Evolutionary conservation across 2,888 invertebrate species (phyloP).

Genomic region (Drosophila affinis): DNA sequence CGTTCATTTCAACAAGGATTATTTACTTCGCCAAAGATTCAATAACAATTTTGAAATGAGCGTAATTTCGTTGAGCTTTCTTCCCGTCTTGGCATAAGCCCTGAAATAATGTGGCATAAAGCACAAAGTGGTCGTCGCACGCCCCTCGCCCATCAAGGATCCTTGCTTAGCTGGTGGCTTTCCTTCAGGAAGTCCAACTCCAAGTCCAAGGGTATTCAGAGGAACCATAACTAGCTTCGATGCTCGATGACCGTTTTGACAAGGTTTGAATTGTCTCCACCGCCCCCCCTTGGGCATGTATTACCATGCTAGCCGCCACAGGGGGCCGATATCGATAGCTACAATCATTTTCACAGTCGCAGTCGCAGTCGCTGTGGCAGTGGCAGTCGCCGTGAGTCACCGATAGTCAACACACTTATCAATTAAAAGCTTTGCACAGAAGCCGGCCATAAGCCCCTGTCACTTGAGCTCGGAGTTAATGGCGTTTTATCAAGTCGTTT

Average conservation of each 20-base stretch:
- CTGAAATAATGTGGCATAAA: constrained; percentile 66
- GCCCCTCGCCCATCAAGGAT: neutral
- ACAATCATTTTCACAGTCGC: no score
- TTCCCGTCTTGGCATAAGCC: constrained; percentile 49
- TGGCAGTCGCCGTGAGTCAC: constrained; percentile 5
- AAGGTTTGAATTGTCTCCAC: neutral
- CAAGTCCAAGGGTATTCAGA: neutral
- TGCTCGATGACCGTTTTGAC: neutral
- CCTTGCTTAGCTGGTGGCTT: no score
- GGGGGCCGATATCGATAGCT: neutral
- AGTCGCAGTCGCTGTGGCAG: neutral
- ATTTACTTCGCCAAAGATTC: constrained; percentile 81
- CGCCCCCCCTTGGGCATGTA: neutral
- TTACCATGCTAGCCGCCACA: no score
- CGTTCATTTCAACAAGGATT: constrained; percentile 81
- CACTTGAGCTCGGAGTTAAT: constrained; percentile 46
- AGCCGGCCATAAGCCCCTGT: constrained; percentile 33
- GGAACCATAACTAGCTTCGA: neutral
- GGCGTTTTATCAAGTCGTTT: constrained; percentile 58
- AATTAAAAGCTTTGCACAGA: constrained; percentile 53
- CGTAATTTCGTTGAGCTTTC: constrained; percentile 68
- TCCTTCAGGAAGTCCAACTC: neutral
- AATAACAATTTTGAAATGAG: constrained; percentile 80
- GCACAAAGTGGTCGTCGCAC: constrained; percentile 5
- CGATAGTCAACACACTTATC: constrained; percentile 32